Base-by-base conservation (phyloP, 1,140 invertebrate species). In the Anagrus nilaparvatae region DNA sequence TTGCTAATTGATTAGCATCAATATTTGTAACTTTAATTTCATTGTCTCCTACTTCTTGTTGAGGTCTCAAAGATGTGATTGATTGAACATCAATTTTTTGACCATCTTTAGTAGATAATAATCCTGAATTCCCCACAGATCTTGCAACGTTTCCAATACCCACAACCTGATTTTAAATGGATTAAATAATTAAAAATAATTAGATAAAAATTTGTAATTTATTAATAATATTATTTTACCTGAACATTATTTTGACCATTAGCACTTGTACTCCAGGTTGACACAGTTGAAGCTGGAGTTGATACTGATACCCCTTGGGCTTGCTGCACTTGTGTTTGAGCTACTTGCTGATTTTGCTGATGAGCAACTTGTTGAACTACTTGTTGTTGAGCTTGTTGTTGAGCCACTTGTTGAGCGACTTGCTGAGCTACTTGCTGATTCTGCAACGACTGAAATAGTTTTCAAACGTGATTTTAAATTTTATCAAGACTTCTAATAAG, bases 21-120 rank as follows among this genome's bases (percentile, higher is more conserved):
- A 69, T 65, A 46, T 58, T 67, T 8, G 66, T 61, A 10, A 69
- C 53, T 48, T 69, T 67, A 20, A 69, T 60, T 20, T 69, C 65
- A 28, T 50, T 48, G 3, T 58, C 65, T 50, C 14, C 37, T 16
- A 52, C 47, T 10, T 58, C 50, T 16, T 66, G 62, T 0, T 54
- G 44, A 1, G 63, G 59, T 20, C 64, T 60, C 8, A 67, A 47
- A 6, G 54, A 50, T 4, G 63, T 61, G 18, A 69, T 45, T 0
- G 64, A 51, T 37, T 64, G 61, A 1, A 67, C 58, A 13, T 69
- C 65, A 14, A 69, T 67, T 39, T 69, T 69, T 33, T 67, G 65
- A 0, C 65, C 66, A 31, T 69, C 66, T 39, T 69, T 69, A 0
- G 65, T 64, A 0, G 61, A 67, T 25, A 69, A 54, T 14, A 65